Percentiles rank a stretch among this genome's conserved stretches.
Evolutionary conservation across 64 coral and sea anemone species (phyloP).

Genomic region (Montipora sp.): DNA sequence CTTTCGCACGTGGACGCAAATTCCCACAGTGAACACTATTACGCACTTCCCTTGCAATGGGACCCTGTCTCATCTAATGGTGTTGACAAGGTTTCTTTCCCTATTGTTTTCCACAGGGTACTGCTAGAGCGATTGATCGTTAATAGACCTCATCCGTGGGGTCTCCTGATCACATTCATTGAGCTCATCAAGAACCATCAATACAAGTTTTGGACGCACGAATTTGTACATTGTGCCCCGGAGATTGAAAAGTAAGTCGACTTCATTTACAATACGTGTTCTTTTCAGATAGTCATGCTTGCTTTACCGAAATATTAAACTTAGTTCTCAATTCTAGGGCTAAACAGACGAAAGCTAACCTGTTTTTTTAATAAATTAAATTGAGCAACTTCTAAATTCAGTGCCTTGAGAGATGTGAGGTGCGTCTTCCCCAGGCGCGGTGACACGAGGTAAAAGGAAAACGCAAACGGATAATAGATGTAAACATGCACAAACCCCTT

Average conservation of each 20-base stretch:
- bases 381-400: too few species aligned
- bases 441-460: too few species aligned
- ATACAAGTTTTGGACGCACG: constrained; percentile 99
- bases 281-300: neutral
- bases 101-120: constrained; percentile 58
- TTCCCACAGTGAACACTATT: too few species aligned
- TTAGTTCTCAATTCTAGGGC: too few species aligned
- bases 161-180: constrained; percentile 98
- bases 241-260: constrained; percentile 98
- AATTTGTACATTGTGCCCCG: constrained; percentile 98
- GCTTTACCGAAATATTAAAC: neutral
- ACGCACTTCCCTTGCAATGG: neutral
- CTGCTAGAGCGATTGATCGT: constrained; percentile 94
- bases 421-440: too few species aligned
- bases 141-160: constrained; percentile 98
- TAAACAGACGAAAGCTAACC: too few species aligned
- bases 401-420: too few species aligned
- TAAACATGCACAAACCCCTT: too few species aligned
- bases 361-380: too few species aligned
- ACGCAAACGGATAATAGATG: too few species aligned
- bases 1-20: too few species aligned
- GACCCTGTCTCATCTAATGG: too few species aligned
- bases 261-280: neutral
- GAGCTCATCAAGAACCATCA: constrained; percentile 99
- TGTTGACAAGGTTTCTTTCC: neutral